Conservation (phyloP, 2,888 invertebrate genomes). For the Pachydiplax longipennis region DNA sequence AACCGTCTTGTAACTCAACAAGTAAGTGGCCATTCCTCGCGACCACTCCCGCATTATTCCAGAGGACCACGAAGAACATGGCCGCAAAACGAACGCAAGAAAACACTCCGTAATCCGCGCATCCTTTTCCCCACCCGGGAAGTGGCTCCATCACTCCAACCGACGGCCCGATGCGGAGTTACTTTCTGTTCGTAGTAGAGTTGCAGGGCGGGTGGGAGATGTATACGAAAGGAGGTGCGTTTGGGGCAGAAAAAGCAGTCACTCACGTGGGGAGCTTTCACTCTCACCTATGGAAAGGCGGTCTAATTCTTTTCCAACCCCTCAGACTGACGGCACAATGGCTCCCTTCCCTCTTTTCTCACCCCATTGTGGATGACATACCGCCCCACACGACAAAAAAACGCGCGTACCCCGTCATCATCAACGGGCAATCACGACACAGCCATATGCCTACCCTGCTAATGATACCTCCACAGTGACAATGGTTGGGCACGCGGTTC, state of each 20-base stretch:
- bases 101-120: not conserved
- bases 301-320: not conserved
- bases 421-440: constrained; percentile 21
- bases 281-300: not conserved
- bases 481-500: not conserved
- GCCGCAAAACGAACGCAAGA: not conserved
- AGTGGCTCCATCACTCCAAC: constrained; percentile 10
- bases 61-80: not conserved
- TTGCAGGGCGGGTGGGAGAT: not conserved
- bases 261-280: not conserved
- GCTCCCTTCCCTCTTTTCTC: not conserved
- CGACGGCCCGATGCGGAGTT: not conserved
- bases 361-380: not conserved
- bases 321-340: not conserved
- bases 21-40: not conserved
- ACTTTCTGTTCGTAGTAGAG: not conserved
- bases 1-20: not conserved
- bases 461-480: constrained; percentile 7
- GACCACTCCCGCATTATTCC: not conserved
- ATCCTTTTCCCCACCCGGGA: not conserved
- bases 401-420: not conserved
- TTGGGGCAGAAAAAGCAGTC: not conserved
- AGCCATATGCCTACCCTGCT: constrained; percentile 16
- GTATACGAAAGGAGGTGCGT: not conserved
- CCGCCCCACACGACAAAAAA: constrained; percentile 7